phyloP scores from a whole-genome alignment of 2,888 invertebrate genomes.

The Oligia latruncula region DNA sequence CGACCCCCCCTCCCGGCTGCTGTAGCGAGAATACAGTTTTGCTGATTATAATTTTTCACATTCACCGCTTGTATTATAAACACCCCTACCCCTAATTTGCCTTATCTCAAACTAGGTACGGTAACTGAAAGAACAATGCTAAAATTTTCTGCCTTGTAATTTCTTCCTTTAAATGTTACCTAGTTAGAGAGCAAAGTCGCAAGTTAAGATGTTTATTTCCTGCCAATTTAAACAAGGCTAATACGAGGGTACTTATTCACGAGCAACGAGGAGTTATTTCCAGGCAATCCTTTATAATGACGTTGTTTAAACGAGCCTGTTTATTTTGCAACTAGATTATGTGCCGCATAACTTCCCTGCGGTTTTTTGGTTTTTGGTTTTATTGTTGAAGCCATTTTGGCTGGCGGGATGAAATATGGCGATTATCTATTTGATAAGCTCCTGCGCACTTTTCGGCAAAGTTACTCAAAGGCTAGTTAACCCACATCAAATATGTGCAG shows the following conservation, averaged over 20 bases:
- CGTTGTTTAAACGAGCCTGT: slow-evolving; percentile 32
- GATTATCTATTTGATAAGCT: slow-evolving; percentile 22
- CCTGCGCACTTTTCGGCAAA: slow-evolving; percentile 27
- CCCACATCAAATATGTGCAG: slow-evolving; percentile 5
- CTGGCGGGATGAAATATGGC: slow-evolving; percentile 31
- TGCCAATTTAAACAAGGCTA: slow-evolving; percentile 34
- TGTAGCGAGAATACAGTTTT: not conserved
- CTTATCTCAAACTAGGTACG: not conserved
- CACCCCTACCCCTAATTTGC: not conserved
- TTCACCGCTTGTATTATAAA: not conserved
- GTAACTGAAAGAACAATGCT: not conserved
- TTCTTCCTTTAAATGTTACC: slow-evolving; percentile 5
- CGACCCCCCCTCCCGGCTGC: not conserved
- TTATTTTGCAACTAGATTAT: slow-evolving; percentile 40
- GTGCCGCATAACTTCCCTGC: slow-evolving; percentile 26
- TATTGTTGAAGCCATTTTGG: slow-evolving; percentile 24
- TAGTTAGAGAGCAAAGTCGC: slow-evolving; percentile 26
- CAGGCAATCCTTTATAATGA: slow-evolving; percentile 33
- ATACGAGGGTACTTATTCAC: slow-evolving; percentile 38
- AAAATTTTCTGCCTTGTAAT: not conserved
- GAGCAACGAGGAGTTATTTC: slow-evolving; percentile 42
- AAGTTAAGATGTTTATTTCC: slow-evolving; percentile 44
- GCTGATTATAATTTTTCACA: not conserved
- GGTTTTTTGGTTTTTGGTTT: slow-evolving; percentile 46
- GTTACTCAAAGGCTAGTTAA: slow-evolving; percentile 20